Evolutionary conservation across 2,888 invertebrate species (phyloP).

Genomic region (Cerastoderma edule): DNA sequence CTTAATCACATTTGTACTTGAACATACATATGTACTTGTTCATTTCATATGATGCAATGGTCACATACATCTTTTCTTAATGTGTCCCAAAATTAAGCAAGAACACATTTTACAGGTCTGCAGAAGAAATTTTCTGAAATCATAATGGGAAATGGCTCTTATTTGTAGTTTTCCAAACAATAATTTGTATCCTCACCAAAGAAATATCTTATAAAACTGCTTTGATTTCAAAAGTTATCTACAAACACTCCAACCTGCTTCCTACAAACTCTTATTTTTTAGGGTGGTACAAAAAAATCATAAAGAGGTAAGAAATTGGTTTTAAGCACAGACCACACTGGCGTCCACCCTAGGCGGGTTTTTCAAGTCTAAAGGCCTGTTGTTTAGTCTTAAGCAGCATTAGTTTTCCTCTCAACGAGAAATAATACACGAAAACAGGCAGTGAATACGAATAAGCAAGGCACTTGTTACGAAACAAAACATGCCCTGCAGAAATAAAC

Average conservation of each 20-base stretch:
- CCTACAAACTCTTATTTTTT: neutral
- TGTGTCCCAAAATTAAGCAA: no score
- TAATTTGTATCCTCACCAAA: no score
- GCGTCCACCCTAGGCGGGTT: slow-evolving; percentile 7
- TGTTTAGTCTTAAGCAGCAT: slow-evolving; percentile 23
- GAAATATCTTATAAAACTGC: no score
- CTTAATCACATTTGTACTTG: no score
- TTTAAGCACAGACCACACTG: neutral
- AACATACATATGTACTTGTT: no score
- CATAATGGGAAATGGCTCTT: no score
- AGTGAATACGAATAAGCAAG: slow-evolving; percentile 22
- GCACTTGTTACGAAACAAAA: slow-evolving; percentile 23
- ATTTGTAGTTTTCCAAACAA: no score
- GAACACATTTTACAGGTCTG: no score
- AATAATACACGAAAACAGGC: slow-evolving; percentile 12
- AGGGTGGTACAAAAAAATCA: neutral
- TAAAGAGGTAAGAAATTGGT: neutral
- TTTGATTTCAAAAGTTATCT: no score
- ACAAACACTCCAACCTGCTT: neutral
- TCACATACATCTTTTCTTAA: no score
- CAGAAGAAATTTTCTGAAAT: no score
- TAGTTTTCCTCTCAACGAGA: slow-evolving; percentile 5
- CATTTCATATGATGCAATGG: no score
- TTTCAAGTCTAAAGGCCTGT: neutral
- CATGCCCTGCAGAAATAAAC: slow-evolving; percentile 39